phyloP scores from a whole-genome alignment of 2,113 vertebrate genomes.

The Genyomyrus donnyi region DNA sequence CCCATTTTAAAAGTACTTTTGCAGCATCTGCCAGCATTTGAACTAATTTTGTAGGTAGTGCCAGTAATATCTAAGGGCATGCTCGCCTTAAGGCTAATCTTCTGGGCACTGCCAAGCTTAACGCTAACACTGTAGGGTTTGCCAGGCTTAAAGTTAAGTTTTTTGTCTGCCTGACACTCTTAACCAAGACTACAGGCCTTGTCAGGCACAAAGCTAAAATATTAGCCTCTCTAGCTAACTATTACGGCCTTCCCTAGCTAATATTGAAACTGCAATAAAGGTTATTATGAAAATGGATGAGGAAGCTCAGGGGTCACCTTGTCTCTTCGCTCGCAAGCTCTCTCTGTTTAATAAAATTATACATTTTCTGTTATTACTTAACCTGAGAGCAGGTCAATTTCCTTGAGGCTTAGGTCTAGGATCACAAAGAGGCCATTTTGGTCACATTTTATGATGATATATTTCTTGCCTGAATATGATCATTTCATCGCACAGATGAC shows the following conservation, averaged over 20 bases:
- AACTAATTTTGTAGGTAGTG: neutral
- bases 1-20: neutral
- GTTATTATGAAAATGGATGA: neutral
- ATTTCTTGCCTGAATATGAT: neutral
- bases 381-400: neutral
- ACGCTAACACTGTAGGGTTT: neutral
- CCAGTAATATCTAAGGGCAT: neutral
- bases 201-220: neutral
- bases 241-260: neutral
- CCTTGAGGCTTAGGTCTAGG: neutral
- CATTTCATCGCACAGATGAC: neutral
- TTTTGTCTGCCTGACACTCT: neutral
- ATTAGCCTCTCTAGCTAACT: neutral
- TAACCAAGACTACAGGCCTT: neutral
- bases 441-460: neutral
- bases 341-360: neutral
- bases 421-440: neutral
- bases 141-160: neutral
- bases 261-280: neutral
- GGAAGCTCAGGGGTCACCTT: neutral
- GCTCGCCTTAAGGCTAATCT: neutral
- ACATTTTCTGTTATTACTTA: slow-evolving; percentile 8
- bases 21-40: neutral
- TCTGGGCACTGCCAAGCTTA: neutral
- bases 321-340: neutral